phyloP scores from a whole-genome alignment of 2,888 invertebrate genomes.

The Lampropteryx suffumata region DNA sequence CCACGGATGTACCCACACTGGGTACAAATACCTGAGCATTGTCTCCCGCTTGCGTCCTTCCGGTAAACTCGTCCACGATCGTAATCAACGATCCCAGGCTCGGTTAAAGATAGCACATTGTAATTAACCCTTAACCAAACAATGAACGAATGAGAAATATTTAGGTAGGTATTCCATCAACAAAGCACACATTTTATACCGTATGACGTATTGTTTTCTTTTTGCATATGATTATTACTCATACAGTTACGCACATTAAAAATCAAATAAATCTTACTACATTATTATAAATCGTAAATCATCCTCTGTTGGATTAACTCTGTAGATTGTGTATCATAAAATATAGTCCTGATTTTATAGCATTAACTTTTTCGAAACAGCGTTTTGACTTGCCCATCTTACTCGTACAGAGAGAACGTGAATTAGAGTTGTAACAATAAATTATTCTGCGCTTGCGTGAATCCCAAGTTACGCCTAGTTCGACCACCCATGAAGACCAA shows the following conservation, averaged over 20 bases:
- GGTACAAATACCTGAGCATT: constrained; percentile 55
- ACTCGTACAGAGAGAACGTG: constrained; percentile 15
- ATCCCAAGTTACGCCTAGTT: constrained; percentile 32
- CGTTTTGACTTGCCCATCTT: constrained; percentile 11
- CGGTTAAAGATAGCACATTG: constrained; percentile 32
- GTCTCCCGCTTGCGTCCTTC: constrained; percentile 60
- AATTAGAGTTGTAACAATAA: constrained; percentile 26
- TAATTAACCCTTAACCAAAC: constrained; percentile 36
- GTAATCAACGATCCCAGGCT: constrained; percentile 52
- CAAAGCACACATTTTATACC: constrained; percentile 18
- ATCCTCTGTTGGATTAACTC: constrained; percentile 12
- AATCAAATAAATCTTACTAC: constrained; percentile 12
- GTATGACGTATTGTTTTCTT: constrained; percentile 14
- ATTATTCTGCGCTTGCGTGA: constrained; percentile 32
- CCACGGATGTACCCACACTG: constrained; percentile 56
- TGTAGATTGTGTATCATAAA: constrained; percentile 15
- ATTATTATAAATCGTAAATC: constrained; percentile 15
- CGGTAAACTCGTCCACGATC: constrained; percentile 59
- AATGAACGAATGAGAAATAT: constrained; percentile 34
- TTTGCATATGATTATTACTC: constrained; percentile 4
- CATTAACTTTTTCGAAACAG: constrained; percentile 10
- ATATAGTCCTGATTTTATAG: constrained; percentile 13
- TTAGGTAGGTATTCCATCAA: constrained; percentile 17
- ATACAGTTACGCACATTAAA: constrained; percentile 16
- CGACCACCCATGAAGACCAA: constrained; percentile 37